Percentiles rank a stretch among this genome's conserved stretches.
phyloP scores from a whole-genome alignment of 2,797 vertebrate species.

The Pyrrhura leucotis region DNA sequence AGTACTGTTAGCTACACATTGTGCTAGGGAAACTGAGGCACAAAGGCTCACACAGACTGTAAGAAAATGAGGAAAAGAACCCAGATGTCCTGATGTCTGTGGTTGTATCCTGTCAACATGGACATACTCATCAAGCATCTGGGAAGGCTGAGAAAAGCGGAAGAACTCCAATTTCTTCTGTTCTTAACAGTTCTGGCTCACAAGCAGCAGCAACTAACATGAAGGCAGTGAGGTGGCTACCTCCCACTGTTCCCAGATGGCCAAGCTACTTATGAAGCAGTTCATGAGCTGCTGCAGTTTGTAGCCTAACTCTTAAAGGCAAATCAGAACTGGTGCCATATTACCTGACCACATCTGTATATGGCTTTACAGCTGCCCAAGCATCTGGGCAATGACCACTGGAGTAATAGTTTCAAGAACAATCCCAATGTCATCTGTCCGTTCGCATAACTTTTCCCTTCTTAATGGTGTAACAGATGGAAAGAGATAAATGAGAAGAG shows the following conservation, averaged over 20 bases:
- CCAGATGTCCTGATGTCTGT: background rate
- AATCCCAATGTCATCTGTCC: background rate
- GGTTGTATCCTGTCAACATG: background rate
- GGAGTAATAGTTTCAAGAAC: background rate
- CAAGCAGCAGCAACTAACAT: background rate
- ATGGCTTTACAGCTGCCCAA: background rate
- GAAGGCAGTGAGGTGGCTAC: conserved; percentile 11
- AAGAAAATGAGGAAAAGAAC: background rate
- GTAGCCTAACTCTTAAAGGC: background rate
- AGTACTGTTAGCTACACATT: background rate
- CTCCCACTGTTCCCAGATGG: conserved; percentile 41
- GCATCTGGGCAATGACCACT: background rate
- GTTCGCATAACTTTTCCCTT: background rate
- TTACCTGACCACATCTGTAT: background rate
- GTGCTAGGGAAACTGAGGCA: background rate
- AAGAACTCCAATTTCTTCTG: background rate
- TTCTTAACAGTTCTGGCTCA: background rate
- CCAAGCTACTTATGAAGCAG: background rate
- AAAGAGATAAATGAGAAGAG: background rate
- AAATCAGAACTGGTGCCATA: background rate
- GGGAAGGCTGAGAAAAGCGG: background rate
- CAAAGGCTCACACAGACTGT: background rate
- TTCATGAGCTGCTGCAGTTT: background rate
- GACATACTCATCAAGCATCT: background rate
- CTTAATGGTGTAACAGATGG: background rate